Evolutionary conservation across 1,140 invertebrate species (phyloP).

Genomic region (Heliconius melpomene): DNA sequence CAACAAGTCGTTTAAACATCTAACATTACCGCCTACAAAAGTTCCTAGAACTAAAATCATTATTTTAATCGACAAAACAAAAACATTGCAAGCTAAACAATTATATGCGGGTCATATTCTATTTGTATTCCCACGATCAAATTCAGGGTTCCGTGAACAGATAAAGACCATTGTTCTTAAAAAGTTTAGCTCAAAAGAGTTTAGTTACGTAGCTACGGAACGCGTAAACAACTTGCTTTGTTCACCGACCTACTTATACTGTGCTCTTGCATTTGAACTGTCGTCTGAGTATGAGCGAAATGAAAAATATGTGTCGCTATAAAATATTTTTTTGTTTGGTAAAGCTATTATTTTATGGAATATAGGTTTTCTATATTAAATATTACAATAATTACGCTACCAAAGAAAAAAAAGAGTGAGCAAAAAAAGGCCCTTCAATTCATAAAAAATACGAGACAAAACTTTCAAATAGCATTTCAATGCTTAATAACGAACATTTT

Average conservation of each 20-base stretch:
- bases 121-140: slow-evolving; percentile 65
- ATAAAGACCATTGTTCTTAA: slow-evolving; percentile 62
- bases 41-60: slow-evolving; percentile 5
- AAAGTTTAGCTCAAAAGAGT: slow-evolving; percentile 49
- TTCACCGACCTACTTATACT: slow-evolving; percentile 50
- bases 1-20: background rate
- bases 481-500: no score
- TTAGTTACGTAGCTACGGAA: slow-evolving; percentile 46
- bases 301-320: background rate
- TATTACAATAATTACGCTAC: no score
- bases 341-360: no score
- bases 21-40: background rate
- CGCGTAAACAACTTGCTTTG: slow-evolving; percentile 55
- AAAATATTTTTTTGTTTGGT: background rate
- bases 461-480: no score
- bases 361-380: no score
- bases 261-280: background rate
- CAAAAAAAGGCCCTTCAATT: no score
- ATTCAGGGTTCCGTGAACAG: slow-evolving; percentile 61
- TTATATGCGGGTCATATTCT: slow-evolving; percentile 32
- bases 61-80: slow-evolving; percentile 8
- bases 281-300: background rate
- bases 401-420: no score
- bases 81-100: slow-evolving; percentile 19
- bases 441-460: no score